These are phyloP conservation scores for Anthrax anthrax DNA, from an alignment of 2,888 invertebrate species.

Conservation along the genomic window DNA sequence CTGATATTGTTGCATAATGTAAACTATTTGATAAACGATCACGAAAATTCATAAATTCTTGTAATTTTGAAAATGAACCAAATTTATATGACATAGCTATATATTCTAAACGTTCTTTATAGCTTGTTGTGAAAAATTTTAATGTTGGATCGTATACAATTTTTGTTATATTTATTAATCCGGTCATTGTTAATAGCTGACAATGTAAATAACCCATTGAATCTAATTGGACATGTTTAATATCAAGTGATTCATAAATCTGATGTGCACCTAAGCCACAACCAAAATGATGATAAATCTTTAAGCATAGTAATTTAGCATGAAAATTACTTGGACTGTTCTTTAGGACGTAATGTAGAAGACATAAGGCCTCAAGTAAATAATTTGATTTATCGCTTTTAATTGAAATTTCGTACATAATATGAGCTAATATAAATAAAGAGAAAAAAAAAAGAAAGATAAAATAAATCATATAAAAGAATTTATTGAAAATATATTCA, in stretches of 20 bases:
- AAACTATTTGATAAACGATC: constrained; percentile 67
- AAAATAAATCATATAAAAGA: background rate
- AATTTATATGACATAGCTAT: constrained; percentile 85
- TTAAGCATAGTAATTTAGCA: constrained; percentile 68
- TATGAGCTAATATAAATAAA: constrained; percentile 27
- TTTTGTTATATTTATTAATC: constrained; percentile 53
- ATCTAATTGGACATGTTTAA: constrained; percentile 88
- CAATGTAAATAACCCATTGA: constrained; percentile 77
- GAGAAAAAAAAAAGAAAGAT: background rate
- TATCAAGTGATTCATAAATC: constrained; percentile 64
- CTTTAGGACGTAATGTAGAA: constrained; percentile 58
- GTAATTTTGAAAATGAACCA: constrained; percentile 84
- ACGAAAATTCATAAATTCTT: constrained; percentile 76
- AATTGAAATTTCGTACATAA: constrained; percentile 39
- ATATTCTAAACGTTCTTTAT: constrained; percentile 84
- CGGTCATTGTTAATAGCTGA: constrained; percentile 56
- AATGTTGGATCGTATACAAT: constrained; percentile 59
- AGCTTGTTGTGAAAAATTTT: constrained; percentile 76
- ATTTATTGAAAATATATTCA: too few species aligned
- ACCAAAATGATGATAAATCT: constrained; percentile 63
- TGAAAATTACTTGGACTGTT: constrained; percentile 81
- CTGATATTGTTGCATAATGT: constrained; percentile 52
- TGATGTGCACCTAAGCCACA: constrained; percentile 58
- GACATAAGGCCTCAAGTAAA: constrained; percentile 47
- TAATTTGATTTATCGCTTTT: constrained; percentile 40